Evolutionary conservation across 2,113 vertebrate genomes (phyloP).

Genomic region (Ciconia maguari): DNA sequence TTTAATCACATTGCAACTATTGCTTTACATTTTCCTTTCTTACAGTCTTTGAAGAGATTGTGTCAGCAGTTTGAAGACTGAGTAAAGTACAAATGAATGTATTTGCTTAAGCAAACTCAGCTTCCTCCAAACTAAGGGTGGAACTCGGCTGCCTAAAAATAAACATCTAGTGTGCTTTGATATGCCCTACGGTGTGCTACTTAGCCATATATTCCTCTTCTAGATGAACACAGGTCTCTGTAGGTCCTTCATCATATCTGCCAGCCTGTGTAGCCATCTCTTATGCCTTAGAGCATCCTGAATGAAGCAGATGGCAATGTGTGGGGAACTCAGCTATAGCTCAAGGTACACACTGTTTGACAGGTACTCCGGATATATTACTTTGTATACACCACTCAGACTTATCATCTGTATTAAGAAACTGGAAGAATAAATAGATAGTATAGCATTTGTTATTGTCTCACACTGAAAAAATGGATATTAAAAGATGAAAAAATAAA

Average conservation of each 20-base stretch:
- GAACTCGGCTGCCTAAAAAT: background rate
- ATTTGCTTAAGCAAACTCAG: background rate
- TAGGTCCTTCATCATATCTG: background rate
- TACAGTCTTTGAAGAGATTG: background rate
- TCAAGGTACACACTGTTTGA: background rate
- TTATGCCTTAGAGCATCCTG: background rate
- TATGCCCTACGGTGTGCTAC: background rate
- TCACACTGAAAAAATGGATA: accelerated
- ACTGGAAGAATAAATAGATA: background rate
- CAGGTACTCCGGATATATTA: accelerated
- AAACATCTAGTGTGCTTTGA: background rate
- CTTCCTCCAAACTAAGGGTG: background rate
- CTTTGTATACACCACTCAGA: background rate
- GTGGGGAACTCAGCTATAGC: background rate
- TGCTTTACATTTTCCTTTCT: background rate
- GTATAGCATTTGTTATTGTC: background rate
- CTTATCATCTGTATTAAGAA: background rate
- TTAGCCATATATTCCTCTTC: background rate
- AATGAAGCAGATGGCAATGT: background rate
- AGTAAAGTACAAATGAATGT: background rate
- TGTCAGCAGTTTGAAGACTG: background rate
- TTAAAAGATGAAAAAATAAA: background rate
- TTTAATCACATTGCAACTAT: background rate
- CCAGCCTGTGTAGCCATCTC: background rate
- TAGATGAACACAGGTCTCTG: background rate